Percentiles rank a stretch among this genome's conserved stretches.
phyloP scores from a whole-genome alignment of 2,888 invertebrate species.

The Miltochrista miniata region DNA sequence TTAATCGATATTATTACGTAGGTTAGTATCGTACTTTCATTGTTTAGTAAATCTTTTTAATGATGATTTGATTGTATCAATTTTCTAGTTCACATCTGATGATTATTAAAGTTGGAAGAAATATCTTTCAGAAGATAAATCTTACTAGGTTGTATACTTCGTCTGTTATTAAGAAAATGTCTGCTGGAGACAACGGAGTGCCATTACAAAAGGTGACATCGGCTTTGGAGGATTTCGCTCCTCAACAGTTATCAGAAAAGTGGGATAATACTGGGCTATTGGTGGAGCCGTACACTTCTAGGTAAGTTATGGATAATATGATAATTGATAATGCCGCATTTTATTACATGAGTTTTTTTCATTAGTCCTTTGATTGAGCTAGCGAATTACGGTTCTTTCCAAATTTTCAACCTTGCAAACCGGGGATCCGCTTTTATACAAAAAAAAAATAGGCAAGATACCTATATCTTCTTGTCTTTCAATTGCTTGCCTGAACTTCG shows the following conservation, averaged over 20 bases:
- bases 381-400: too few species aligned
- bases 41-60: neutral
- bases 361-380: too few species aligned
- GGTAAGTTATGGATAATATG: slow-evolving; percentile 47
- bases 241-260: slow-evolving; percentile 87
- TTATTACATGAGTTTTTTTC: neutral
- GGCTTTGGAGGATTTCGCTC: slow-evolving; percentile 87
- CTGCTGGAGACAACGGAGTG: slow-evolving; percentile 66
- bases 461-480: too few species aligned
- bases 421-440: too few species aligned
- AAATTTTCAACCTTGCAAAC: too few species aligned
- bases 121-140: slow-evolving; percentile 39
- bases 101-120: slow-evolving; percentile 57
- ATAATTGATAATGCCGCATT: neutral
- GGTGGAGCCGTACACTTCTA: slow-evolving; percentile 88
- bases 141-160: slow-evolving; percentile 44
- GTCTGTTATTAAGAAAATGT: slow-evolving; percentile 49
- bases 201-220: slow-evolving; percentile 79
- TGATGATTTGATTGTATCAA: neutral
- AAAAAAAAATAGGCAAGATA: too few species aligned
- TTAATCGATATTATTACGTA: too few species aligned
- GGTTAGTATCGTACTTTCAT: too few species aligned
- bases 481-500: too few species aligned
- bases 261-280: slow-evolving; percentile 99
- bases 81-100: slow-evolving; percentile 60